Evolutionary conservation across 2,888 invertebrate species (phyloP), one percentile per base, ranked within the genome.

Genomic region (Dasypolia templi): DNA sequence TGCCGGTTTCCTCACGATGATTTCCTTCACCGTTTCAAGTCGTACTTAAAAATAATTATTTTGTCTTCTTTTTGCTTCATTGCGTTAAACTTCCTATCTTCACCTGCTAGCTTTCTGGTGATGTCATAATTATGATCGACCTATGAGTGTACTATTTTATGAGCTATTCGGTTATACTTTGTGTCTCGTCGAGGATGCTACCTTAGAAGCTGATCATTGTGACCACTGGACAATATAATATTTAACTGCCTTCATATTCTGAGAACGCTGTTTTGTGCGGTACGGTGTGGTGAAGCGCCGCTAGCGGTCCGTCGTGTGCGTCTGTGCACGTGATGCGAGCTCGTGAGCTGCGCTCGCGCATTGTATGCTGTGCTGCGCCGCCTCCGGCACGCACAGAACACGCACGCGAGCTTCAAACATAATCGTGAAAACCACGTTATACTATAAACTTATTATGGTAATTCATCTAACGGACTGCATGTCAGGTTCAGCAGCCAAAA

Each of bases 231-330:
- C 17, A 46, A 46, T 46, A 46, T 19, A 46, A 46, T 44, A 44
- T 44, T 17, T 46, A 19, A 46, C 46, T 1, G 6, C 44, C 17
- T 44, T 44, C 6, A 19, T 17, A 46, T 46, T 46, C 19, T 46
- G 46, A 44, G 46, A 19, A 46, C 19, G 19, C 19, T 46, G 46
- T 19, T 46, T 46, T 46, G 46, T 19, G n/a, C n/a, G 35, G 46
- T 5, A 12, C 14, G 35, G 22, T 32, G 22, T 56, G 29, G 7
- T n/a, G 11, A 17, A 17, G 26, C 53, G 79, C 72, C 58, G 66
- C 71, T 53, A 72, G 71, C 71, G 6, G 39, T 46, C 17, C 42
- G 29, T 56, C 53, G 69, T 70, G 55, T 58, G 53, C n/a, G 32
- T n/a, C 32, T n/a, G 39, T 12, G 19, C 42, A 32, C 17, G 12